phyloP scores from a whole-genome alignment of 2,888 invertebrate genomes.

The Tipula lateralis region DNA sequence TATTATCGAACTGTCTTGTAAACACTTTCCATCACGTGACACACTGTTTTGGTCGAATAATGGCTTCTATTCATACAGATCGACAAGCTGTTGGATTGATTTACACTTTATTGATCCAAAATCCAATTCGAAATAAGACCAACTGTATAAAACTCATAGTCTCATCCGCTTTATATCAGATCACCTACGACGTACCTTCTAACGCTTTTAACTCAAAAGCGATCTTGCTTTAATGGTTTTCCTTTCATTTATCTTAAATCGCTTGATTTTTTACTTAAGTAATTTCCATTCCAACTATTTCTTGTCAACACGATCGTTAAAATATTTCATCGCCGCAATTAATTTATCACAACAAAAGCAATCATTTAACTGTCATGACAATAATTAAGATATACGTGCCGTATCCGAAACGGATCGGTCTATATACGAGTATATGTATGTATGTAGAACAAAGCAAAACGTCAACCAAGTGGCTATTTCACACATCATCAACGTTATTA shows the following conservation, averaged over 20 bases:
- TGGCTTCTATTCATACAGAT: too few species aligned
- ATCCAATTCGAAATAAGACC: too few species aligned
- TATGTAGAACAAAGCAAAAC: not conserved
- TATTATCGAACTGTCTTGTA: too few species aligned
- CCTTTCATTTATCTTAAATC: not conserved
- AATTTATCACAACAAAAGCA: not conserved
- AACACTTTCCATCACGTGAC: too few species aligned
- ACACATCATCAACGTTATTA: not conserved
- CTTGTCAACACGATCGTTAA: not conserved
- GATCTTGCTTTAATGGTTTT: not conserved
- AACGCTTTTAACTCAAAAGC: not conserved
- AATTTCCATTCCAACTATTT: not conserved
- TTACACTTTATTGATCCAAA: too few species aligned
- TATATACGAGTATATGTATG: not conserved
- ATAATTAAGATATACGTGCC: not conserved
- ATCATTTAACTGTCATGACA: not conserved
- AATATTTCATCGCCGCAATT: not conserved
- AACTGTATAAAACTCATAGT: too few species aligned
- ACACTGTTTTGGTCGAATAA: too few species aligned
- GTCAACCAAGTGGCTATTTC: not conserved
- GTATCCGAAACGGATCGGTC: not conserved
- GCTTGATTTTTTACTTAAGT: not conserved
- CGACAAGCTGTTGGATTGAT: too few species aligned
- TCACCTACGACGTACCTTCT: not conserved
- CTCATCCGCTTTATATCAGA: not conserved